phyloP scores from a whole-genome alignment of 1,140 invertebrate species.

The Ruditapes philippinarum region DNA sequence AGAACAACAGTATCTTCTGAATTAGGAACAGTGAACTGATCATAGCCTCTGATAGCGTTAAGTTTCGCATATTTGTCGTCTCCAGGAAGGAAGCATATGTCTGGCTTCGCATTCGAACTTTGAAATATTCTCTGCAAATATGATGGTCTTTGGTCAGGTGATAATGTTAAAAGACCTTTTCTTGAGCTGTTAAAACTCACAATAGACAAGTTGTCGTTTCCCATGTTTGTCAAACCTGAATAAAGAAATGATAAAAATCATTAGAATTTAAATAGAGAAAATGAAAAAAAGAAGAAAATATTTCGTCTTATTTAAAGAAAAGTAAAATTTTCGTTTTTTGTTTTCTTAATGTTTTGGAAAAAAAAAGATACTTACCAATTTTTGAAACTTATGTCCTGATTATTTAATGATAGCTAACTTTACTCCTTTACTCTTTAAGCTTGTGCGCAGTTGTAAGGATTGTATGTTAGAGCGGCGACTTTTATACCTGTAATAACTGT shows the following conservation, averaged over 20 bases:
- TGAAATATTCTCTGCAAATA: background rate
- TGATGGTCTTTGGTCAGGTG: background rate
- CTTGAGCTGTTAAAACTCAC: constrained; percentile 30
- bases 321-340: background rate
- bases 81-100: constrained; percentile 41
- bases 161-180: background rate
- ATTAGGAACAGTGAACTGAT: background rate
- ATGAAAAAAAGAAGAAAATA: background rate
- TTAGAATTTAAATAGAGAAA: background rate
- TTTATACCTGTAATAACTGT: background rate
- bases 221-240: constrained; percentile 13
- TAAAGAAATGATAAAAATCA: background rate
- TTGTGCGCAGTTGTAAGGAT: background rate
- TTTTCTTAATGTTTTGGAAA: background rate
- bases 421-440: background rate
- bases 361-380: background rate
- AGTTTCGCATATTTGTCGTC: background rate
- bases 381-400: background rate
- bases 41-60: background rate
- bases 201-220: constrained; percentile 40
- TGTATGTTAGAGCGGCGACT: no score
- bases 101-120: background rate
- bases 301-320: background rate
- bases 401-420: no score
- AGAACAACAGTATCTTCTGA: constrained; percentile 6